Evolutionary conservation across 2,113 vertebrate genomes (phyloP).

Genomic region (Girardinichthys multiradiatus): DNA sequence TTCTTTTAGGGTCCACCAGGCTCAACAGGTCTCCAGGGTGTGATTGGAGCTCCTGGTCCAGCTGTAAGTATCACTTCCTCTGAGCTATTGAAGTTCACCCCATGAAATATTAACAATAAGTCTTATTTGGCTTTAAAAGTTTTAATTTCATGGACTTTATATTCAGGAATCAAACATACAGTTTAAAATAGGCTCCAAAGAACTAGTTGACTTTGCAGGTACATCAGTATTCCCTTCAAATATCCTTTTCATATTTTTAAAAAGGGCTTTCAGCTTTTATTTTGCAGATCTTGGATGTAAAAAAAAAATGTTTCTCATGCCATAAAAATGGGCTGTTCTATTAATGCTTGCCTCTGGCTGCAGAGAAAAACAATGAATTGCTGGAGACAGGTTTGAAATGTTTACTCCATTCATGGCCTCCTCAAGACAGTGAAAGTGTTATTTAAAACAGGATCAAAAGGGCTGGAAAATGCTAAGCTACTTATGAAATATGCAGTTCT

Average conservation of each 20-base stretch:
- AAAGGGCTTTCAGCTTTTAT: not conserved
- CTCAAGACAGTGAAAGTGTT: not conserved
- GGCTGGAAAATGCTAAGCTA: conserved; percentile 1
- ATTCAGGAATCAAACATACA: not conserved
- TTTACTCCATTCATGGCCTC: not conserved
- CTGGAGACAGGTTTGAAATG: conserved; percentile 22
- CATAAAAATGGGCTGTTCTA: not conserved
- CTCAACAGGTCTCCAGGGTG: conserved; percentile 91
- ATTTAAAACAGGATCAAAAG: conserved; percentile 5
- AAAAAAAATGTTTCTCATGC: not conserved
- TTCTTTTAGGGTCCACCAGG: conserved; percentile 90
- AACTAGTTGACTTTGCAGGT: not conserved
- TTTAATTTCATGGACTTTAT: not conserved
- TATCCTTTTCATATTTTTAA: not conserved
- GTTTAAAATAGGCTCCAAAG: not conserved
- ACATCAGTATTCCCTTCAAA: conserved; percentile 2
- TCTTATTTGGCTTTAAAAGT: not conserved
- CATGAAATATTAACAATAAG: not conserved
- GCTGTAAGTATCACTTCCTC: conserved; percentile 86
- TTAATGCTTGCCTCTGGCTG: conserved; percentile 9
- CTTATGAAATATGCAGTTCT: not conserved
- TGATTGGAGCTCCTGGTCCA: conserved; percentile 93
- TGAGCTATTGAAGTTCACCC: not conserved
- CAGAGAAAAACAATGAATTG: conserved; percentile 11
- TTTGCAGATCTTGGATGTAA: conserved; percentile 6